These are phyloP conservation scores for Cephus nigrinus DNA, from an alignment of 2,888 invertebrate genomes.

Conservation along the genomic window DNA sequence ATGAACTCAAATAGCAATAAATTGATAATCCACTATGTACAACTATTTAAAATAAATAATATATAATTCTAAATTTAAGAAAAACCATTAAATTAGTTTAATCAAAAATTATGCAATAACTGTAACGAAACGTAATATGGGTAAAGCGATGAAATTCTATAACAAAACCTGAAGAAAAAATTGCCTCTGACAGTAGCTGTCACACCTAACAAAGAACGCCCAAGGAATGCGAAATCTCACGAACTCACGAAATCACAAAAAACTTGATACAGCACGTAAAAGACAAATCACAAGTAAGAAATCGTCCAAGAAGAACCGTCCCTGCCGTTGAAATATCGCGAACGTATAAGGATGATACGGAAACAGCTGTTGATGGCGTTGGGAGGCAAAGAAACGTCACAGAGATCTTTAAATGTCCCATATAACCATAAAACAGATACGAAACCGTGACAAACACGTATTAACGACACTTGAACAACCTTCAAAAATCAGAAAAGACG, in stretches of 20 bases:
- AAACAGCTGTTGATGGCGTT: constrained; percentile 49
- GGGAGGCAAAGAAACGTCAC: constrained; percentile 44
- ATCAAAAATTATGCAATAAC: background rate
- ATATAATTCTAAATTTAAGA: background rate
- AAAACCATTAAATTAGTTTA: background rate
- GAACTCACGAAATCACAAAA: background rate
- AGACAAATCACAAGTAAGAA: constrained; percentile 19
- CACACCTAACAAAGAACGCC: constrained; percentile 43
- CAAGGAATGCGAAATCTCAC: background rate
- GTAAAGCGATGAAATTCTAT: background rate
- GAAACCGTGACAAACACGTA: constrained; percentile 38
- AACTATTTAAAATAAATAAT: background rate
- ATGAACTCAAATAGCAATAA: background rate
- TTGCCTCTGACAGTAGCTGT: constrained; percentile 45
- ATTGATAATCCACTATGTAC: background rate
- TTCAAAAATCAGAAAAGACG: constrained; percentile 19
- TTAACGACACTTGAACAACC: constrained; percentile 36
- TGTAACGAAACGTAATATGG: background rate
- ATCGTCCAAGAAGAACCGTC: constrained; percentile 1
- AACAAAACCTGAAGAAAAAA: background rate
- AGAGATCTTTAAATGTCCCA: constrained; percentile 8
- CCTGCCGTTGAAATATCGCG: constrained; percentile 24
- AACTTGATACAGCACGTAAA: background rate
- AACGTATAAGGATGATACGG: constrained; percentile 26
- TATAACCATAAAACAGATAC: constrained; percentile 23